Evolutionary conservation across 2,888 invertebrate genomes (phyloP), one percentile per base, ranked within the genome.

Genomic region (Podabrus alpinus): DNA sequence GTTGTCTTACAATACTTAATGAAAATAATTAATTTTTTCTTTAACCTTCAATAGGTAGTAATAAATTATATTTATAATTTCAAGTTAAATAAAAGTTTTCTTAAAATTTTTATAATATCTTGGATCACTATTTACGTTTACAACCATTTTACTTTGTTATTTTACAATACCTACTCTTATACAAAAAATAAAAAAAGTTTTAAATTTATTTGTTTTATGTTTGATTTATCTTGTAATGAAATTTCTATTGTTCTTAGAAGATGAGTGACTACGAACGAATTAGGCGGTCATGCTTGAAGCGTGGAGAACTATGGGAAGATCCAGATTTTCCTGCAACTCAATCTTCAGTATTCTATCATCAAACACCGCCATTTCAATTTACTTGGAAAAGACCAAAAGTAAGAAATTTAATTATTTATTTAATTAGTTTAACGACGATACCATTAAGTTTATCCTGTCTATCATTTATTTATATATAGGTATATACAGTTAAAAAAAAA

Each of bases 281-380:
- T 83, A 93, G 93, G 88, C 91, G 92, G 83, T 91, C 92, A 82
- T 96, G 96, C 88, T 89, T 94, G 85, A 92, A 94, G 88, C 91
- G 93, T 80, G 93, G 92, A 60, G 92, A 93, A 85, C 90, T 95
- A 16, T 97, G 95, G 95, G 96, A 96, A 87, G 97, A 97, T 88
- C 94, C 95, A 0, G 96, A 96, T 86, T 97, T 97, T 88, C 94
- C 95, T 3, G 95, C 96, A 3, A 92, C 93, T 9, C 96, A 96
- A 88, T 89, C 94, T 5, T 96, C 96, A 1, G 95, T 97, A 9
- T 97, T 97, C 86, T 97, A 97, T 86, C 95, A 97, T 87, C 96
- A 97, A 87, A 96, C 95, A 13, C 97, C 97, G n/a, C 95, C 96
- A 0, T 96, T 96, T 87, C 93, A 95, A 83, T 97, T 97, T 85